Evolutionary conservation across 2,888 invertebrate species (phyloP), one percentile per base, ranked within the genome.

Genomic region (Zygothrica quintamaculata): DNA sequence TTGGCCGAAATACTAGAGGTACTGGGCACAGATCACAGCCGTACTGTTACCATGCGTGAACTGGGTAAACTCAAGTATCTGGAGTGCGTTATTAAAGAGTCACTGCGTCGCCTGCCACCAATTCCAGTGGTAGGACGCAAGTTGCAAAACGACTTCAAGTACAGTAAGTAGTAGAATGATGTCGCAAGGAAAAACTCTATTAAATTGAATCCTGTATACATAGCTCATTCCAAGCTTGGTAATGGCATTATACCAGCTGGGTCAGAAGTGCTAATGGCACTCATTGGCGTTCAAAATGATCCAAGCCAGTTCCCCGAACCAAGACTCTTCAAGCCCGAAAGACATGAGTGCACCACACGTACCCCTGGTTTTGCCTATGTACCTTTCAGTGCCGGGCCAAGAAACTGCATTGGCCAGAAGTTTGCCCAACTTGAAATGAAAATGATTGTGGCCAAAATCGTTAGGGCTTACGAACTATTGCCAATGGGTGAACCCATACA

Each of bases 81-180:
- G 52, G 94, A 94, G 66, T 92, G 92, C 65, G 94, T 94, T 52
- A 93, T 95, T 26, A 94, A 94, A 84, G 94, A 94, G 87, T 91
- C 93, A 0, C 77, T 94, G 57, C 89, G 94, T 42, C 79, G 94
- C 11, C 93, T 92, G 74, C 94, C 95, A 0, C 93, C 94, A 25
- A 94, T 94, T 1, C 93, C 93, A 12, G 89, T 94, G 4, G 91
- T 95, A 25, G 92, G 93, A 5, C 92, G 94, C 37, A 79, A 73
- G 6, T 22, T 79, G n/a, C 60, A 77, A n/a, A 37, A 52, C 74
- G 92, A 93, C 52, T 89, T 93, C 5, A 89, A 88, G 40, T 88
- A 94, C 74, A 93, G 94, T 93, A 89, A 87, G 92, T 84, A 7
- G 3, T 9, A 1, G 8, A n/a, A n/a, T n/a, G 12, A 9, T 26